Evolutionary conservation across 2,888 invertebrate genomes (phyloP).

Genomic region (Brachypterus glaber): DNA sequence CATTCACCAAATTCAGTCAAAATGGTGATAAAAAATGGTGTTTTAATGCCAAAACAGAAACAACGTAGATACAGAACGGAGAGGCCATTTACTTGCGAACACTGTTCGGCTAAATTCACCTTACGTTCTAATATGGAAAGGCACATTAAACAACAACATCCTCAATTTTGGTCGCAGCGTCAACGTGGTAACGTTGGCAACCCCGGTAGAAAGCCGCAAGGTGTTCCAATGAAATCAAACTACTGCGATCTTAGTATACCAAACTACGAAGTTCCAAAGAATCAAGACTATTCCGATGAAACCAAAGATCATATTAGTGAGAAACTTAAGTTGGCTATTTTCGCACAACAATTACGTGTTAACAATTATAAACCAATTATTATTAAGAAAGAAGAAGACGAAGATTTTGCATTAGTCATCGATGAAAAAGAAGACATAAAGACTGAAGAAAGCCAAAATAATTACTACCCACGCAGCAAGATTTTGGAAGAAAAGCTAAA

Average conservation of each 20-base stretch:
- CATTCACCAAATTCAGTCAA: constrained; percentile 60
- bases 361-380: constrained; percentile 20
- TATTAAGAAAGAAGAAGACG: constrained; percentile 51
- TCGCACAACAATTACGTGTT: constrained; percentile 62
- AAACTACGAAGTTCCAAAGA: constrained; percentile 32
- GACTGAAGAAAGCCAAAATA: constrained; percentile 22
- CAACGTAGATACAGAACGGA: constrained; percentile 84
- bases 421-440: constrained; percentile 44
- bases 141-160: constrained; percentile 90
- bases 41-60: constrained; percentile 85
- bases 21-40: constrained; percentile 85
- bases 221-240: constrained; percentile 26
- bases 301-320: constrained; percentile 45
- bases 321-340: constrained; percentile 64
- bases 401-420: constrained; percentile 54
- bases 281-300: constrained; percentile 29
- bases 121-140: constrained; percentile 91
- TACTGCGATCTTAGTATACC: constrained; percentile 33
- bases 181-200: constrained; percentile 52
- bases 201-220: constrained; percentile 43
- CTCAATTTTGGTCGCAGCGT: constrained; percentile 77
- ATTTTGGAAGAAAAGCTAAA: constrained; percentile 30
- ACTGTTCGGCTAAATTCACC: constrained; percentile 84
- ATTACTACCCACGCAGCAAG: constrained; percentile 22
- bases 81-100: constrained; percentile 81